Evolutionary conservation across 2,113 vertebrate genomes (phyloP), one percentile per base, ranked within the genome.

Genomic region (Brachyistius frenatus): DNA sequence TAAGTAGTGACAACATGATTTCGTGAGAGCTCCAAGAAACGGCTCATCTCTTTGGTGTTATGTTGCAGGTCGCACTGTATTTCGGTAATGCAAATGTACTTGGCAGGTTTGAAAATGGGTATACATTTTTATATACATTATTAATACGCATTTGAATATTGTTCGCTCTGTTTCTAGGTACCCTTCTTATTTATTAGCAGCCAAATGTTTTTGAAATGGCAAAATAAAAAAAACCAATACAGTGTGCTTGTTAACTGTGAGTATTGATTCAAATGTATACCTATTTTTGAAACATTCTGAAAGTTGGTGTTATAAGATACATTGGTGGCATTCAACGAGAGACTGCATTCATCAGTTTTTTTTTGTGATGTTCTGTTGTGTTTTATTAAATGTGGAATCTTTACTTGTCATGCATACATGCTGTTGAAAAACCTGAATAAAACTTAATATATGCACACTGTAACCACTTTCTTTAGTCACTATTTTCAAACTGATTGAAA

Each of bases 361-460:
- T 68, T 76, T 57, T 64, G 49, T 66, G 65, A 84, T 73, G 36
- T 49, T 66, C 31, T 73, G 65, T 73, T 86, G 41, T 80, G 64
- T 88, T 86, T 73, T 69, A 73, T 33, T 69, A 61, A 76, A 80
- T 78, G 53, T 82, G n/a, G 58, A 66, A n/a, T 76, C 76, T 64
- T 37, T 80, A 54, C 36, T 70, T 88, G 62, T 81, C 53, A 69
- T 63, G 57, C 57, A 81, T 36, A 75, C 36, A 87, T 80, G 68
- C 66, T 80, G 53, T 73, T 67, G 66, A 83, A 67, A 46, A 80
- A 88, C 57, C 72, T 61, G 57, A 92, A 93, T 91, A 89, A 88
- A 92, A 85, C 7, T 53, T 86, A 86, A 86, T 86, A 83, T 90
- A 90, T 91, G 70, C 64, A 84, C 57, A 78, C 52, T 74, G 49